Conservation (phyloP, 2,888 invertebrate genomes). For the Palloptera scutellata region DNA sequence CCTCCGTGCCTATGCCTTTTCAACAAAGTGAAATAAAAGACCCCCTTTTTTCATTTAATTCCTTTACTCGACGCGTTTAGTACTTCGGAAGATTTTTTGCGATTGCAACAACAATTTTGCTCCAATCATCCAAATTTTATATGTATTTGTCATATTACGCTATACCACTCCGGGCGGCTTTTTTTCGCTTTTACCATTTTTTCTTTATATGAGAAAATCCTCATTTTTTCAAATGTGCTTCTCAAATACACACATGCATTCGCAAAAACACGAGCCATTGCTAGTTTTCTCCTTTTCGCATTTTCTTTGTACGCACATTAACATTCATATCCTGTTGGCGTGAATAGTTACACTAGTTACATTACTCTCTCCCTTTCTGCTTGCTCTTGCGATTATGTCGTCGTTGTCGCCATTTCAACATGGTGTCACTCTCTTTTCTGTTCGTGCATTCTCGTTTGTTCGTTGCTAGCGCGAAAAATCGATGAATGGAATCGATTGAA, state of each 20-base stretch:
- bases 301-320: not conserved
- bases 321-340: constrained; percentile 34
- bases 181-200: not conserved
- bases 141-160: not conserved
- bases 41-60: too few relatives aligned
- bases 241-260: constrained; percentile 15
- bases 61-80: too few relatives aligned
- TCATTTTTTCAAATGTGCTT: constrained; percentile 47
- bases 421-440: constrained; percentile 11
- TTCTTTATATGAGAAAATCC: constrained; percentile 13
- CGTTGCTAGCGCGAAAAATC: constrained; percentile 58
- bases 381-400: constrained; percentile 12
- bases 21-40: too few relatives aligned
- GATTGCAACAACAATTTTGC: not conserved
- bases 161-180: not conserved
- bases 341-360: constrained; percentile 40
- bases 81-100: too few relatives aligned
- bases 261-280: not conserved
- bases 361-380: constrained; percentile 8
- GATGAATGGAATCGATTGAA: constrained; percentile 63
- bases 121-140: not conserved
- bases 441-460: constrained; percentile 27
- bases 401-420: constrained; percentile 7
- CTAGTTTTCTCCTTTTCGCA: constrained; percentile 12
- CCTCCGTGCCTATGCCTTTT: not conserved